phyloP scores from a whole-genome alignment of 2,113 vertebrate genomes.

The Phylloscopus whistleri region DNA sequence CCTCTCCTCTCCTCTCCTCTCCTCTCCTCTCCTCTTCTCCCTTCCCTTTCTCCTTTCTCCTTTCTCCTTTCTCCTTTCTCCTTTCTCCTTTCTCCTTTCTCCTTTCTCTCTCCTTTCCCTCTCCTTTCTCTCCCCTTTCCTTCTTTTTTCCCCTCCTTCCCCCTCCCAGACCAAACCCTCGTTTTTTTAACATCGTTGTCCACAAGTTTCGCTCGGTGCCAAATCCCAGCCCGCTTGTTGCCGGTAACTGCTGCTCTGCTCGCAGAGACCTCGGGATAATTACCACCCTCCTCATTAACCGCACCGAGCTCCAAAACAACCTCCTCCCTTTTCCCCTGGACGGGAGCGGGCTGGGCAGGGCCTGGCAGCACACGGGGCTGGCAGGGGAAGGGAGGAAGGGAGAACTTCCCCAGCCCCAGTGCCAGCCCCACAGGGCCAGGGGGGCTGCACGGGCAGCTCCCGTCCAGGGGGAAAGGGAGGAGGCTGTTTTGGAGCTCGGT shows the following conservation, averaged over 20 bases:
- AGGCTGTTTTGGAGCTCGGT: too few relatives aligned
- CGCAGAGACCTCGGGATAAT: not conserved
- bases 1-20: too few relatives aligned
- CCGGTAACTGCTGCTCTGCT: not conserved
- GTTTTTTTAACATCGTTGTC: not conserved
- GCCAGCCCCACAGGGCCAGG: not conserved
- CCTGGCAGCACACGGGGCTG: not conserved
- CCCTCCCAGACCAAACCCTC: too few relatives aligned
- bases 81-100: too few relatives aligned
- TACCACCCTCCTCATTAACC: not conserved
- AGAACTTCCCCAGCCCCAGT: too few relatives aligned
- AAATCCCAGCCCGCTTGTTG: not conserved
- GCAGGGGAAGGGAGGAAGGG: not conserved
- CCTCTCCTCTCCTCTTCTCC: too few relatives aligned
- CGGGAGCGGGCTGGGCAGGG: constrained; percentile 24
- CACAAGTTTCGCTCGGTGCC: not conserved
- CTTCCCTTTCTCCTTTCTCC: too few relatives aligned
- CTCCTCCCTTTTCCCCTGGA: not conserved
- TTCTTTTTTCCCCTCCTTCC: too few relatives aligned
- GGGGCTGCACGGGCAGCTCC: not conserved
- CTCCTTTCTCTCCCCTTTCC: too few relatives aligned
- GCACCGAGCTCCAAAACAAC: not conserved
- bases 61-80: too few relatives aligned
- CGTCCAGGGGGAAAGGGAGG: too few relatives aligned
- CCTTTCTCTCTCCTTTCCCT: too few relatives aligned